phyloP scores from a whole-genome alignment of 2,797 vertebrate species.

The Eulemur mongoz region DNA sequence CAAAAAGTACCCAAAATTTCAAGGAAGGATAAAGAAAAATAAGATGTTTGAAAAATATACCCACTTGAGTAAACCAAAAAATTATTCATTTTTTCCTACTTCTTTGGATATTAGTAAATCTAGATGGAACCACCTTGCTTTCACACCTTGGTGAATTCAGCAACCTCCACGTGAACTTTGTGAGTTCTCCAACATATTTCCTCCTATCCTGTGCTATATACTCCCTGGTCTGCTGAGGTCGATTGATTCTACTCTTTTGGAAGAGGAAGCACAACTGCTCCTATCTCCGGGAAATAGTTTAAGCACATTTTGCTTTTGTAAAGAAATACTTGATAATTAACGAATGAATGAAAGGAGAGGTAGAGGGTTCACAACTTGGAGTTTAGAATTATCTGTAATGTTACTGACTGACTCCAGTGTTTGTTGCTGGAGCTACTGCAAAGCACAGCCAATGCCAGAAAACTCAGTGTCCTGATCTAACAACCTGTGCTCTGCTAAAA shows the following conservation, averaged over 20 bases:
- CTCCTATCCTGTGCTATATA: accelerated
- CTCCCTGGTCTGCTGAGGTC: not conserved
- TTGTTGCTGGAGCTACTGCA: not conserved
- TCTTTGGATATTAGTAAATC: not conserved
- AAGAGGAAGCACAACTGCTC: not conserved
- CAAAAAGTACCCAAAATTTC: not conserved
- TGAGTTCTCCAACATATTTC: not conserved
- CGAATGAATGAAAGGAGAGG: not conserved
- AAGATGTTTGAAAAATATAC: not conserved
- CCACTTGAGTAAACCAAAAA: not conserved
- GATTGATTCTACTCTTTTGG: not conserved
- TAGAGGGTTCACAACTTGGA: not conserved
- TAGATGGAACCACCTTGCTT: not conserved
- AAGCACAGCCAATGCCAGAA: not conserved
- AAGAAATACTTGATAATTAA: not conserved
- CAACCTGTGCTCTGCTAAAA: not conserved
- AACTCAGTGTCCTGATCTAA: not conserved
- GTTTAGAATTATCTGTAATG: not conserved
- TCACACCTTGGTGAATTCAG: not conserved
- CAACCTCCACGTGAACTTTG: not conserved
- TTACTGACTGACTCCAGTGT: not conserved
- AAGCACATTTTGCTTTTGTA: not conserved
- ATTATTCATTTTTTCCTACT: not conserved
- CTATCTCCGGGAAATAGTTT: not conserved
- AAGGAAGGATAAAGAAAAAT: not conserved